Percentiles rank a stretch among this genome's conserved stretches.
Conservation (phyloP, 2,797 vertebrate genomes). For the Lagocephalus sceleratus region DNA sequence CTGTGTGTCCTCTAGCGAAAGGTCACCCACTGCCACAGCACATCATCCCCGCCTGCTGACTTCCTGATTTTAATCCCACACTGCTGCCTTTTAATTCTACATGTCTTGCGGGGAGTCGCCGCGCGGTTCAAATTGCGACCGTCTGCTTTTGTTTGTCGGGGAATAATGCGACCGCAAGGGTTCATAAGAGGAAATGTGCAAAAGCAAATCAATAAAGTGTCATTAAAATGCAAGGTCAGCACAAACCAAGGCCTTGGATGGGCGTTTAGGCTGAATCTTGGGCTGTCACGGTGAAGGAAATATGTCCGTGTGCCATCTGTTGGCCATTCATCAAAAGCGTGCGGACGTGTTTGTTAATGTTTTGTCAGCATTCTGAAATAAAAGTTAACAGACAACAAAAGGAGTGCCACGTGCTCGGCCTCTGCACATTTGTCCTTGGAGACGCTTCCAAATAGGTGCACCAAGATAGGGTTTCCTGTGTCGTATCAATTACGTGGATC, state of each 20-base stretch:
- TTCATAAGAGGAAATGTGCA: neutral
- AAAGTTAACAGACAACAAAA: constrained; percentile 4
- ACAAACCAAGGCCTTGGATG: neutral
- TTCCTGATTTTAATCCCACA: constrained; percentile 47
- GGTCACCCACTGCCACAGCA: constrained; percentile 72
- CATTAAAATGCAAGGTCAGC: neutral
- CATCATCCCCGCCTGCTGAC: constrained; percentile 62
- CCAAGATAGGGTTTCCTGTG: constrained; percentile 43
- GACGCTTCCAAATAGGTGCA: constrained; percentile 44
- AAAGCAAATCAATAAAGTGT: neutral
- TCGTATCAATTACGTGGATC: constrained; percentile 55
- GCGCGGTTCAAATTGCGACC: constrained; percentile 31
- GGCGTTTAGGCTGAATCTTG: neutral
- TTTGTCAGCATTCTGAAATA: neutral
- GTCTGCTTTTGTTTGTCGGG: too few species aligned
- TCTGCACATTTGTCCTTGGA: constrained; percentile 42
- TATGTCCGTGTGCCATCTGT: constrained; percentile 50
- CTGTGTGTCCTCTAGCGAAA: constrained; percentile 76
- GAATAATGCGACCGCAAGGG: too few species aligned
- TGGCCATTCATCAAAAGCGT: neutral
- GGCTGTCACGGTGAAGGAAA: neutral
- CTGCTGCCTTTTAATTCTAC: constrained; percentile 32
- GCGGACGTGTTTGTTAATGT: too few species aligned
- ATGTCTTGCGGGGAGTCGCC: constrained; percentile 37
- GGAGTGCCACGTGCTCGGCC: constrained; percentile 1